Evolutionary conservation across 2,797 vertebrate genomes (phyloP), one percentile per base, ranked within the genome.

Genomic region (Lutjanus argentimaculatus): DNA sequence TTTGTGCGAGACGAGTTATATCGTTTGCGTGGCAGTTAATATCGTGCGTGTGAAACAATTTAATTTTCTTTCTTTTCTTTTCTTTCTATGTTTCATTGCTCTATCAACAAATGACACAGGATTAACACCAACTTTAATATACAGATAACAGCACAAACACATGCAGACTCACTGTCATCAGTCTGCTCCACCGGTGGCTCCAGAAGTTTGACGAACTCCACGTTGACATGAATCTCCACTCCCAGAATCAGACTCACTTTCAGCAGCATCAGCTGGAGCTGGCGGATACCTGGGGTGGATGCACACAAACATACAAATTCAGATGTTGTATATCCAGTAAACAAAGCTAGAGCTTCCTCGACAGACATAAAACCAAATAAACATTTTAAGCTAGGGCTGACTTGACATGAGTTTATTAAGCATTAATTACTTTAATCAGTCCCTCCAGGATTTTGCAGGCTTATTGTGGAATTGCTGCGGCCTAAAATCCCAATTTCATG

Each of bases 231-330:
- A 72, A 99, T 95, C 93, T 99, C 98, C 19, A 99, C 97, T 16
- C 97, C 98, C 63, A 99, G 75, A 67, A 99, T 95, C 67, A 99
- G 95, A 48, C 96, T 95, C 74, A 99, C 96, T 93, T 99, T 99
- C 88, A 99, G 95, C 5, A 99, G 95, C 93, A 99, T 99, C 75
- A 99, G 96, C 59, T 99, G 99, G 52, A 99, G 96, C 87, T 99
- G 98, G 57, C 98, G 97, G 93, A 99, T 99, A 96, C 99, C 99
- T 99, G 93, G 1, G 85, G 84, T 0, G 19, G 1, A 79, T 9
- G 65, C 42, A 79, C 22, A 68, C 3, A 71, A 9, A 78, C 10
- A 65, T 0, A 15, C 9, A 67, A 9, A 21, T 3, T 15, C 12
- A 52, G 17, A 43, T 8, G 21, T 9, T 46, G 43, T 1, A 42